Evolutionary conservation across 2,113 vertebrate genomes (phyloP).

Genomic region (Spilogale gracilis): DNA sequence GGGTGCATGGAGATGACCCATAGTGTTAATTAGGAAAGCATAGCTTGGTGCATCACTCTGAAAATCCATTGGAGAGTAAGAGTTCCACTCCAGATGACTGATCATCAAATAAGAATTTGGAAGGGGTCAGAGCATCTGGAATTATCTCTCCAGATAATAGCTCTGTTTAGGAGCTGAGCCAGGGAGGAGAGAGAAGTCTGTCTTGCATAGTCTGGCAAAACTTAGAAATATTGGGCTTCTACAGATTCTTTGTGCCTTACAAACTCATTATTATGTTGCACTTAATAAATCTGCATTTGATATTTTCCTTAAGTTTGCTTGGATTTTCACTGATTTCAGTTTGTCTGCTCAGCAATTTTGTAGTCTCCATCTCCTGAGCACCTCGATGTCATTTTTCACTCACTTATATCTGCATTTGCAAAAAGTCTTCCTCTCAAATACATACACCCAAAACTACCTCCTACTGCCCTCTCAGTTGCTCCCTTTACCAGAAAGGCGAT

Average conservation of each 20-base stretch:
- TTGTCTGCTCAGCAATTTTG: slow-evolving; percentile 70
- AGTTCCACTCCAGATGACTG: slow-evolving; percentile 73
- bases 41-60: slow-evolving; percentile 18
- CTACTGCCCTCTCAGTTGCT: background rate
- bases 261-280: slow-evolving; percentile 69
- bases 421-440: background rate
- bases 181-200: slow-evolving; percentile 72
- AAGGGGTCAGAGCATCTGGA: slow-evolving; percentile 77
- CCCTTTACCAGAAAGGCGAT: background rate
- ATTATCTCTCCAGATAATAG: slow-evolving; percentile 80
- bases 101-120: slow-evolving; percentile 78
- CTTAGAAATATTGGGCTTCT: slow-evolving; percentile 58
- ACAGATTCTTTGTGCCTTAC: slow-evolving; percentile 59
- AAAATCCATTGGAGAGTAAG: slow-evolving; percentile 60
- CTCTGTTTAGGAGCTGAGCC: slow-evolving; percentile 72
- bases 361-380: background rate
- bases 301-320: slow-evolving; percentile 65
- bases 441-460: background rate
- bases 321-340: slow-evolving; percentile 65
- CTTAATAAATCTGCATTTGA: slow-evolving; percentile 78
- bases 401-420: slow-evolving; percentile 1
- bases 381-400: slow-evolving; percentile 12
- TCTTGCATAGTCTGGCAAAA: slow-evolving; percentile 71
- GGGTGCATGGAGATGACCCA: slow-evolving; percentile 32
- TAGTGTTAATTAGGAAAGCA: slow-evolving; percentile 69